Evolutionary conservation across 2,888 invertebrate species (phyloP), one percentile per base, ranked within the genome.

Genomic region (Hyposoter dolosus): DNA sequence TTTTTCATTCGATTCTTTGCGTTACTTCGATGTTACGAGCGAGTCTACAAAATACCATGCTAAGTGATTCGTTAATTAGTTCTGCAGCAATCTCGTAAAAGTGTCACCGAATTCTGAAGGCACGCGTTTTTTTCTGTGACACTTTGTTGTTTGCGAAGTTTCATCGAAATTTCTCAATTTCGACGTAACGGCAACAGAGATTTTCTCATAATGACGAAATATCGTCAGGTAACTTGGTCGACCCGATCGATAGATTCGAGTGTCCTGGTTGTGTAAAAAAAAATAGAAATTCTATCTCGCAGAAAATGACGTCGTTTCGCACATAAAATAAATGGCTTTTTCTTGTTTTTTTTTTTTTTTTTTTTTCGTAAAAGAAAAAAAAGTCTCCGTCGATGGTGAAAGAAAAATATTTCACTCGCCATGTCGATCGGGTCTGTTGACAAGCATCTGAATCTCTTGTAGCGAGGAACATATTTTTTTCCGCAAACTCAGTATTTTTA

Each of bases 401-500:
- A 28, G 28, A 23, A 60, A 60, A 5, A 60, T 28, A 15, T 28
- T 28, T 60, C 6, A 60, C 28, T 4, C 28, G 47, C n/a, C 15
- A 28, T 28, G 40, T 40, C 40, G 15, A 60, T 60, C 60, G 15
- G 5, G 60, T 28, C 60, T 5, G 28, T 28, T 28, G 5, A 60
- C 28, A 60, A 28, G 15, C 5, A 28, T 60, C 60, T 28, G 60
- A 60, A 28, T 60, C 28, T 28, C 60, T 28, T 5, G 60, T 60
- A 15, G 40, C 28, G 53, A n/a, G 47, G 12, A n/a, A 32, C 17
- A 53, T 63, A 40, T 53, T 23, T 75, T 65, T 65, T 71, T 17
- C 23, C 17, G 65, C n/a, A 45, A 75, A 45, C 60, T 35, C 17
- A 19, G 43, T 50, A 63, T 78, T 60, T 69, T 32, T 3, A 35